Evolutionary conservation across 1,140 invertebrate genomes (phyloP).

Genomic region (Anastrepha obliqua): DNA sequence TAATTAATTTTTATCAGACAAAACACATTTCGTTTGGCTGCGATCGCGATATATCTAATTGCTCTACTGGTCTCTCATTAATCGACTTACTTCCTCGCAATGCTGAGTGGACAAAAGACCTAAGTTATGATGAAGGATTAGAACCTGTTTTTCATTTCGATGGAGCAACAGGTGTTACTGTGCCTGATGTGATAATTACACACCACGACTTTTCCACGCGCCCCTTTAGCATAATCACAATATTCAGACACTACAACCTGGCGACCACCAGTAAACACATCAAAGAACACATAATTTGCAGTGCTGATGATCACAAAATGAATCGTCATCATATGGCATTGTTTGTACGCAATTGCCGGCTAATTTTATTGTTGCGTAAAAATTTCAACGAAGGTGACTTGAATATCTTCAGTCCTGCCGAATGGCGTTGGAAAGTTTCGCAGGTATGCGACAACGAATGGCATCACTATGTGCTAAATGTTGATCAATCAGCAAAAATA

Average conservation of each 20-base stretch:
- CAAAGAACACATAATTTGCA: slow-evolving; percentile 96
- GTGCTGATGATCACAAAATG: slow-evolving; percentile 98
- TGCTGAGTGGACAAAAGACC: slow-evolving; percentile 88
- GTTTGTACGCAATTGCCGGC: slow-evolving; percentile 96
- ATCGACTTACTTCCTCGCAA: slow-evolving; percentile 91
- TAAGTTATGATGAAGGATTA: slow-evolving; percentile 92
- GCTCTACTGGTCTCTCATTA: slow-evolving; percentile 72
- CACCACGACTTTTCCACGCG: slow-evolving; percentile 68
- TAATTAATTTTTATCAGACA: slow-evolving; percentile 61
- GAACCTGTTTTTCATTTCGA: slow-evolving; percentile 97
- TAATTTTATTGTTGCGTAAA: slow-evolving; percentile 93
- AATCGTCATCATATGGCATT: slow-evolving; percentile 98
- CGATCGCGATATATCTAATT: slow-evolving; percentile 72
- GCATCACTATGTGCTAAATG: slow-evolving; percentile 98
- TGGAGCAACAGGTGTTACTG: slow-evolving; percentile 90
- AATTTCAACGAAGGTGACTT: slow-evolving; percentile 95
- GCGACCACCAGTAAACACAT: slow-evolving; percentile 85
- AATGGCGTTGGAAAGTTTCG: slow-evolving; percentile 96
- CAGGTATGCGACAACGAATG: slow-evolving; percentile 97
- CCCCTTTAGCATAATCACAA: slow-evolving; percentile 92
- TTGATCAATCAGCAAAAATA: slow-evolving; percentile 92
- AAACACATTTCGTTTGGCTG: slow-evolving; percentile 74
- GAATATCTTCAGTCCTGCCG: slow-evolving; percentile 97
- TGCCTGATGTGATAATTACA: slow-evolving; percentile 82
- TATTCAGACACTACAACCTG: slow-evolving; percentile 79